phyloP scores from a whole-genome alignment of 2,113 vertebrate genomes.

The Barnardius zonarius region DNA sequence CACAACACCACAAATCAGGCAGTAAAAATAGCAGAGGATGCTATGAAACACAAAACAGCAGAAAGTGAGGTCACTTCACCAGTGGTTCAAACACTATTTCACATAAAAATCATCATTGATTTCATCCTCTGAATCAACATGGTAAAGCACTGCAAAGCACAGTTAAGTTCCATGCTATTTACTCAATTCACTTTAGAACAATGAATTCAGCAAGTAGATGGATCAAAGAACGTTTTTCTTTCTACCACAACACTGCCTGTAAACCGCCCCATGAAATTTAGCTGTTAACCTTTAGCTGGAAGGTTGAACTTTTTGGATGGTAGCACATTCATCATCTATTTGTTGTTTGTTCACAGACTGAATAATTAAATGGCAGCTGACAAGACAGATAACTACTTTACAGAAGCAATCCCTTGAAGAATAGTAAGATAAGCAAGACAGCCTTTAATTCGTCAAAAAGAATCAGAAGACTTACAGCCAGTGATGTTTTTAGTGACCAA shows the following conservation, averaged over 20 bases:
- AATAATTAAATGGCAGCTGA: neutral
- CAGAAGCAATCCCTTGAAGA: neutral
- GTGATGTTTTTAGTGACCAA: conserved; percentile 27
- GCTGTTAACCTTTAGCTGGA: neutral
- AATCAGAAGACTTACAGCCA: neutral
- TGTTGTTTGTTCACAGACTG: neutral
- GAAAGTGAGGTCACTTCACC: neutral
- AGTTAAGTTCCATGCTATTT: neutral
- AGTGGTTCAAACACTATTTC: neutral
- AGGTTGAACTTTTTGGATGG: neutral
- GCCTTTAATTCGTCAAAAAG: neutral
- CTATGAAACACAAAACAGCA: neutral
- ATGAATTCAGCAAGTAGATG: neutral
- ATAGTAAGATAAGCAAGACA: neutral
- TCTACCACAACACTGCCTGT: neutral
- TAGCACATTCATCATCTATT: neutral
- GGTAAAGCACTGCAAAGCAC: neutral
- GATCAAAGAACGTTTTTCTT: neutral
- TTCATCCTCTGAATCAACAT: neutral
- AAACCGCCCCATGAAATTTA: neutral
- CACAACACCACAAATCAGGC: neutral
- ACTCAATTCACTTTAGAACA: neutral
- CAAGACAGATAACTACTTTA: neutral
- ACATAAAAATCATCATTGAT: neutral
- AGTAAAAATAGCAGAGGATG: neutral